phyloP scores from a whole-genome alignment of 1,140 invertebrate species.

The Popillia japonica region DNA sequence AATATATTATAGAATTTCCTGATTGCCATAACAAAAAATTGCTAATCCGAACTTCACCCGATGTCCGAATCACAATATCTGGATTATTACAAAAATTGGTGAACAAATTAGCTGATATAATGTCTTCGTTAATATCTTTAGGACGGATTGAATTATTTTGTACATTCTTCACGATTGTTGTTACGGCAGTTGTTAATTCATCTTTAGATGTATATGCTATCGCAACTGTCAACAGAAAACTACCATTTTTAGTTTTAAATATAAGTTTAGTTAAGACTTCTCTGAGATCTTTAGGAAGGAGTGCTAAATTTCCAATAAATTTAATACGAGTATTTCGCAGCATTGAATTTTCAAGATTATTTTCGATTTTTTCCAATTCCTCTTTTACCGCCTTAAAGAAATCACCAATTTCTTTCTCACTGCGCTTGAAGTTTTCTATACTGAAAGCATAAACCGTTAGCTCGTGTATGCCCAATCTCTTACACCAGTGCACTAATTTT shows the following conservation, averaged over 20 bases:
- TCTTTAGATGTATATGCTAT: conserved; percentile 91
- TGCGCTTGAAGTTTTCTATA: conserved; percentile 98
- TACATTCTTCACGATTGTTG: conserved; percentile 71
- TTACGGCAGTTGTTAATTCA: conserved; percentile 83
- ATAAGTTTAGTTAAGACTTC: conserved; percentile 81
- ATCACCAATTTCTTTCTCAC: conserved; percentile 87
- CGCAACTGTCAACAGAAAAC: conserved; percentile 86
- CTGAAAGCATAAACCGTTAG: conserved; percentile 99
- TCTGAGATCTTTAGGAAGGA: conserved; percentile 83
- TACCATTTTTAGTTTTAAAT: conserved; percentile 80
- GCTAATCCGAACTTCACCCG: conserved; percentile 93
- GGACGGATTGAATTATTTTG: conserved; percentile 61
- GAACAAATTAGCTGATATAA: conserved; percentile 84
- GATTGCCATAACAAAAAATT: conserved; percentile 97
- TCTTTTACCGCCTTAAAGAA: conserved; percentile 88
- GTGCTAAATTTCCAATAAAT: conserved; percentile 85
- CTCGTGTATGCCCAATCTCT: conserved; percentile 82
- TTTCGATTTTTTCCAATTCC: conserved; percentile 85
- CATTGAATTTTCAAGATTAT: conserved; percentile 78
- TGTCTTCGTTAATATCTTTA: conserved; percentile 80
- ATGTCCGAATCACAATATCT: conserved; percentile 95
- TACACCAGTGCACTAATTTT: conserved; percentile 89
- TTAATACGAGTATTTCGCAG: conserved; percentile 88
- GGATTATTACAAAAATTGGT: conserved; percentile 77
- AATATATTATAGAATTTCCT: conserved; percentile 76